Base-by-base conservation (phyloP, 2,797 vertebrate genomes). In the Eurystomus glaucurus region DNA sequence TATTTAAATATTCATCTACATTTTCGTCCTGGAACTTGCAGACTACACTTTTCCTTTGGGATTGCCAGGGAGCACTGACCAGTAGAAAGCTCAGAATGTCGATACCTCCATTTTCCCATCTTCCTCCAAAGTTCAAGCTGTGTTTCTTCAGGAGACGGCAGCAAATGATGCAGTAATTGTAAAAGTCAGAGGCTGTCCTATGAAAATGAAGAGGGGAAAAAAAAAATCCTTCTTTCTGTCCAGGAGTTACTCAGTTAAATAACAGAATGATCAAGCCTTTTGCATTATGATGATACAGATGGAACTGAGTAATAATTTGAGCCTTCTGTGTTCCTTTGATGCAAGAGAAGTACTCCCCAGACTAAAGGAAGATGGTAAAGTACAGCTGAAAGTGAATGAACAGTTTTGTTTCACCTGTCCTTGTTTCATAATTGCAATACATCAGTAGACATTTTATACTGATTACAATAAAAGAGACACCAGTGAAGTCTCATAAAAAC, bases 141-240 rank as follows among this genome's bases (percentile, higher is more conserved):
- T 50, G 62, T 88, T 96, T 92, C 80, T 96, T 83, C 88, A 94
- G 84, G 92, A 95, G 80, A 79, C 88, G 90, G 72, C 90, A 93
- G 88, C 58, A 96, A 85, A 95, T 72, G 76, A 87, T 37, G 69
- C 61, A 37, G 14, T 76, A 86, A 94, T 45, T 85, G 58, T 43
- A 23, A 11, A 84, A 92, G 41, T 77, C 78, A 80, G 58, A 87
- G 70, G 5, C 20, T 86, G 26, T 70, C 29, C 70, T 82, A 1
- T 1, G 5, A 90, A 46, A 29, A n/a, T 35, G 41, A 55, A 66
- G 37, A 88, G 37, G 28, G 25, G 4, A 17, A 4, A 10, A 71
- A 79, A 22, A 14, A 13, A 5, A 48, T 41, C 35, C 23, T 79
- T 71, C 55, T 58, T 91, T 85, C 48, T 90, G 45, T 35, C 76